These are phyloP conservation scores for Misgurnus mizolepis DNA, from an alignment of 2,113 vertebrate genomes.

Conservation along the genomic window DNA sequence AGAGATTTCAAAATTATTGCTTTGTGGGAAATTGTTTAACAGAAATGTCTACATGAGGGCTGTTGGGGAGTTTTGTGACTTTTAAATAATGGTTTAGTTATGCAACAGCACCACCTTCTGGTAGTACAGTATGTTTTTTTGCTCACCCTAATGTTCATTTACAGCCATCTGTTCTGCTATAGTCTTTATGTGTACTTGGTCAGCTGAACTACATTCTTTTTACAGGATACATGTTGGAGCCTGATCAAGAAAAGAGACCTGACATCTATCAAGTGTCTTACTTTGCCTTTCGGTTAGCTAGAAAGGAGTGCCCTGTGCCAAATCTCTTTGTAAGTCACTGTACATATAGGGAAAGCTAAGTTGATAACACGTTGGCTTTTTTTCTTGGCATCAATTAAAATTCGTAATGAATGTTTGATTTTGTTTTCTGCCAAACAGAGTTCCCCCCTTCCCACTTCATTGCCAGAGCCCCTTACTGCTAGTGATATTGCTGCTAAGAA, in stretches of 20 bases:
- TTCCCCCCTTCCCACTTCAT: constrained; percentile 85
- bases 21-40: neutral
- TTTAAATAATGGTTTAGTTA: constrained; percentile 3
- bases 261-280: constrained; percentile 97
- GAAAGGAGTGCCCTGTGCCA: constrained; percentile 90
- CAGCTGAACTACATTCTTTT: neutral
- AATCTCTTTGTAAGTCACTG: constrained; percentile 90
- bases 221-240: constrained; percentile 85
- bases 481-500: constrained; percentile 94
- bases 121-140: neutral
- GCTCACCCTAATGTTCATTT: neutral
- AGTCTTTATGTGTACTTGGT: neutral
- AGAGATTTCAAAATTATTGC: neutral
- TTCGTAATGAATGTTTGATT: neutral
- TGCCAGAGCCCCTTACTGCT: constrained; percentile 92
- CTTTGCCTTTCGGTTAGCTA: constrained; percentile 94
- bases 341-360: neutral
- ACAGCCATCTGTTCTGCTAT: neutral
- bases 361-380: neutral
- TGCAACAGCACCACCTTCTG: constrained; percentile 63
- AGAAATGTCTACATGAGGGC: neutral
- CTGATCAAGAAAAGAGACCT: constrained; percentile 89
- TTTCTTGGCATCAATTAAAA: neutral
- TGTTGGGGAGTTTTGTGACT: neutral
- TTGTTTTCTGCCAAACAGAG: constrained; percentile 72